A percentile compares a stretch with the other conserved stretches of the same genome.
phyloP scores from a whole-genome alignment of 2,888 invertebrate genomes.

The Ashinkailepas kermadecensis region DNA sequence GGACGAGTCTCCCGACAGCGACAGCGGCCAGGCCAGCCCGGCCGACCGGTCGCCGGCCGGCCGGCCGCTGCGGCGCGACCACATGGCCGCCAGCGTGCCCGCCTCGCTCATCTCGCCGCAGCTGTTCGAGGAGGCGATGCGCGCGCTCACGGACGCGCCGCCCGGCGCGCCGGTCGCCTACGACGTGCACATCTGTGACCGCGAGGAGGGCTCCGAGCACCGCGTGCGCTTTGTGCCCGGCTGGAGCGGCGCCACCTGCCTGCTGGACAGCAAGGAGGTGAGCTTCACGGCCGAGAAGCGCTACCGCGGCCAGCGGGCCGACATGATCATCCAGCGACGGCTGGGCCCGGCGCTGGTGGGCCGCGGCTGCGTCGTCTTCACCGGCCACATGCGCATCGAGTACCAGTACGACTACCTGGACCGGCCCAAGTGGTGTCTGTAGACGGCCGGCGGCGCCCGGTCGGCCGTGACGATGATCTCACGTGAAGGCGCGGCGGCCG shows the following conservation, averaged over 20 bases:
- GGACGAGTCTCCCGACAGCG: neutral
- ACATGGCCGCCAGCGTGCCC: neutral
- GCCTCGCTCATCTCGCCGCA: neutral
- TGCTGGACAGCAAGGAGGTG: constrained; percentile 34
- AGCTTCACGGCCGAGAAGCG: constrained; percentile 36
- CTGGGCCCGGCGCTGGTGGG: constrained; percentile 37
- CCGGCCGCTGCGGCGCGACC: neutral
- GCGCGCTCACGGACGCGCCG: neutral
- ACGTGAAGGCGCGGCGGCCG: too few species aligned
- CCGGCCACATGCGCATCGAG: constrained; percentile 35
- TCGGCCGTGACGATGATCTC: too few species aligned
- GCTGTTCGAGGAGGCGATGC: constrained; percentile 4
- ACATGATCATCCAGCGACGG: constrained; percentile 37
- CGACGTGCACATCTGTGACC: constrained; percentile 33
- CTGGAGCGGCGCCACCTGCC: constrained; percentile 30
- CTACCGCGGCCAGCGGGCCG: constrained; percentile 38
- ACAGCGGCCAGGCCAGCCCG: neutral
- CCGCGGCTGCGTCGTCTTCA: constrained; percentile 35
- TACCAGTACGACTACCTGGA: constrained; percentile 10
- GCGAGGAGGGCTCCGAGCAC: constrained; percentile 32
- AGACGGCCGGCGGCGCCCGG: neutral
- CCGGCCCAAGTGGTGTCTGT: constrained; percentile 4
- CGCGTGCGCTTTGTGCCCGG: constrained; percentile 30
- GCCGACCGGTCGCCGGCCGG: neutral
- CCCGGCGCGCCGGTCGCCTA: constrained; percentile 35